Conservation (phyloP, 2,888 invertebrate genomes). For the Siphonodentalium dalli region DNA sequence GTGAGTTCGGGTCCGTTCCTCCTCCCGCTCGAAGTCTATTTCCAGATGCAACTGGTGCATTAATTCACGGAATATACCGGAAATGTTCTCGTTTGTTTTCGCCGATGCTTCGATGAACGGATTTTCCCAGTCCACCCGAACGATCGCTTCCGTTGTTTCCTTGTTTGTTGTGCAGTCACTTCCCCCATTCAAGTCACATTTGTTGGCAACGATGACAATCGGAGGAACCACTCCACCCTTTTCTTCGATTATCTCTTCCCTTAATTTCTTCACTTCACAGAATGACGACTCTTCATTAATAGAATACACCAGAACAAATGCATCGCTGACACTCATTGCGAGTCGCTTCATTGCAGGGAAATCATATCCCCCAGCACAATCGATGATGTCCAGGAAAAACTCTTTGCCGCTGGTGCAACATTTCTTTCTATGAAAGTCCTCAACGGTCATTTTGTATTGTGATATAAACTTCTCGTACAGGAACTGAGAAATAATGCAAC, state of each 20-base stretch:
- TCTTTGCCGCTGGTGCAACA: conserved; percentile 55
- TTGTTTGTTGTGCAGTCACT: too few species aligned
- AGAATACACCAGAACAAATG: conserved; percentile 64
- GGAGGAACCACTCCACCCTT: conserved; percentile 37
- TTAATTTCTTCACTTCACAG: conserved; percentile 47
- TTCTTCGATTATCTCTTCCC: conserved; percentile 49
- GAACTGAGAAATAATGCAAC: conserved; percentile 62
- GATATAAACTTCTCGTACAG: conserved; percentile 58
- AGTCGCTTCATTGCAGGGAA: conserved; percentile 65
- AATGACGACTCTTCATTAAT: conserved; percentile 57
- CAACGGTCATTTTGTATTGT: conserved; percentile 62
- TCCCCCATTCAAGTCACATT: conserved; percentile 42
- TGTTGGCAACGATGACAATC: conserved; percentile 55
- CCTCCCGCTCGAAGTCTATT: too few species aligned
- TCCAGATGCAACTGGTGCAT: too few species aligned
- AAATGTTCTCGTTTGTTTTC: conserved; percentile 80
- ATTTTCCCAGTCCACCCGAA: conserved; percentile 90
- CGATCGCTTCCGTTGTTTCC: conserved; percentile 76
- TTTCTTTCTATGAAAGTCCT: conserved; percentile 63
- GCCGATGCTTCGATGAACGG: conserved; percentile 91
- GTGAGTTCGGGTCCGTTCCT: too few species aligned
- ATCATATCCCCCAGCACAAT: conserved; percentile 62
- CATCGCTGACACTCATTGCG: conserved; percentile 61
- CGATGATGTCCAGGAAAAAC: conserved; percentile 54
- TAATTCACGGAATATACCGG: conserved; percentile 81